Evolutionary conservation across 2,113 vertebrate species (phyloP), one percentile per base, ranked within the genome.

Genomic region (Petaurus breviceps): DNA sequence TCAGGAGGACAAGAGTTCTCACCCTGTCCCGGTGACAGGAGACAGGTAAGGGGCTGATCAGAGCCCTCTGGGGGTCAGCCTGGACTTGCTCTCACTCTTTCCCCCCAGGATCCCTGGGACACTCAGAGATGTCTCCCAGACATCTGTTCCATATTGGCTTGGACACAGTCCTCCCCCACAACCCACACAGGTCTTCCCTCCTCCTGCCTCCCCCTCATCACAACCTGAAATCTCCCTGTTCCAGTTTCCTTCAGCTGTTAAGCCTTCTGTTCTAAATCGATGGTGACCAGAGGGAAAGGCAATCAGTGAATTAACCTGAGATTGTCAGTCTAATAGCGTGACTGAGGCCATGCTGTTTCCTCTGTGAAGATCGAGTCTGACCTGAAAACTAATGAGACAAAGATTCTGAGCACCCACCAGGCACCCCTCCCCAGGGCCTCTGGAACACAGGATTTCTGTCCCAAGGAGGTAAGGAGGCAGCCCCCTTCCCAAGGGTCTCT

Each of bases 291-390:
- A 54, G 22, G 92, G 97, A 37, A 96, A 96, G 94, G 93, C 55
- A 94, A 49, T 0, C 68, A 92, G 68, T 90, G 89, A 97, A 90
- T 96, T 98, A 96, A 90, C 89, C 95, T 92, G 55, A 96, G 92
- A 96, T 95, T 92, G 96, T 92, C 77, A 93, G 95, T 51, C 91
- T 97, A 97, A 97, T 91, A 53, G 96, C 54, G 94, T 0, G 96
- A 37, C 68, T 61, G 94, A 90, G 89, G 84, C 95, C 61, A 57
- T 91, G 77, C 84, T 51, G 90, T 93, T 90, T 37, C 6, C 31
- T 94, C 95, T 89, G 53, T 91, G 51, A 50, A 94, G 95, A 97
- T 77, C 92, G 22, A 22, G 51, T 43, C 89, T 92, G 93, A 90
- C 77, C 0, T 0, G 91, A 97, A 94, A 96, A 95, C 61, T 95